Base-by-base conservation (phyloP, 2,797 vertebrate species). In the Scomberomorus guttatus region DNA sequence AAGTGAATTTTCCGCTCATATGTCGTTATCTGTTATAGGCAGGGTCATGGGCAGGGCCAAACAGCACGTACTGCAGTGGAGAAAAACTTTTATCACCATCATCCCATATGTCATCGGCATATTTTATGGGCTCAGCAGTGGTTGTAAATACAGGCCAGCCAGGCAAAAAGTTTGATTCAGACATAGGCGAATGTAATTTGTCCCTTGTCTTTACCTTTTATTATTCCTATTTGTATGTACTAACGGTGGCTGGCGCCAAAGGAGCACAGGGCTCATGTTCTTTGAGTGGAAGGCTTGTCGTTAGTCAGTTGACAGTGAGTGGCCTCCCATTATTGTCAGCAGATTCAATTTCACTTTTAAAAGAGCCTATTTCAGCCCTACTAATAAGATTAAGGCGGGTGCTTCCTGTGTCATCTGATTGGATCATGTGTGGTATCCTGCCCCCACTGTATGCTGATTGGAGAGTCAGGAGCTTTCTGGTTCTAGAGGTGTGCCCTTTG, bases 331-430 rank as follows among this genome's bases (percentile, higher is more conserved):
- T 90, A 80, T 83, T 82, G 79, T 73, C 72, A 78, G 65, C 70
- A 80, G 79, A 94, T 91, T 93, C 32, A 58, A 84, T 94, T 95
- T 89, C 65, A 65, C 82, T 82, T 87, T 83, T 57, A 89, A 92
- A 92, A 83, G 71, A 77, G 51, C 77, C 81, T 75, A 72, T 90
- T 95, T 91, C 76, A 81, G 80, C 82, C 86, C 65, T 24, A 27
- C 75, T 89, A 87, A 93, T 80, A 37, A 76, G 82, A 91, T 95
- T 92, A 93, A 56, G 29, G 76, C 13, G 11, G 60, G 46, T n/a
- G 32, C 70, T 77, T 54, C 34, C 55, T 6, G 62, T 55, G 70
- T 85, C 44, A 25, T 82, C 48, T 80, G 85, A 87, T 82, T 87
- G 89, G 88, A 78, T 84, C 71, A 67, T 3, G 1, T 42, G 63